A percentile compares a stretch with the other conserved stretches of the same genome.
phyloP scores from a whole-genome alignment of 2,797 vertebrate genomes.

The Tolypeutes matacus region DNA sequence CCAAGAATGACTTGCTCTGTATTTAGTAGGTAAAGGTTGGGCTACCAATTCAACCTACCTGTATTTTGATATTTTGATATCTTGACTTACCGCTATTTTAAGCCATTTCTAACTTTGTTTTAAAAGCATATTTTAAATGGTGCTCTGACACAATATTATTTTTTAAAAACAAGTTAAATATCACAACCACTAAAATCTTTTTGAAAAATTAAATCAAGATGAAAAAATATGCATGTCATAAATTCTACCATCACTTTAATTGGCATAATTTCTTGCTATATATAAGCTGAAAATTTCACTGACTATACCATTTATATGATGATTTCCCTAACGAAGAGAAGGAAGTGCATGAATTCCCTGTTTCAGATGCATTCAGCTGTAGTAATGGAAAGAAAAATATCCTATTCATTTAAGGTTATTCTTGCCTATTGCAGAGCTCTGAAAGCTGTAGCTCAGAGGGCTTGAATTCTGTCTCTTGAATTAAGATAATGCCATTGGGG shows the following conservation, averaged over 20 bases:
- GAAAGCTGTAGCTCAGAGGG: neutral
- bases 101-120: constrained; percentile 28
- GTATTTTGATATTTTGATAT: neutral
- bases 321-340: constrained; percentile 50
- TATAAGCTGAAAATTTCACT: constrained; percentile 66
- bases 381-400: constrained; percentile 68
- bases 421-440: constrained; percentile 13
- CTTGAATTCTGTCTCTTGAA: constrained; percentile 39
- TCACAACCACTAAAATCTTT: constrained; percentile 7
- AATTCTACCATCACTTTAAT: constrained; percentile 61
- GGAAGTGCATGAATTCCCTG: constrained; percentile 56
- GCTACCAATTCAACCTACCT: neutral
- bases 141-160: neutral
- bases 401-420: constrained; percentile 58
- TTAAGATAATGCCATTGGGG: constrained; percentile 36
- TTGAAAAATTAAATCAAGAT: constrained; percentile 57
- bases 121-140: constrained; percentile 19
- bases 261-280: constrained; percentile 70
- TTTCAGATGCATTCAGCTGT: constrained; percentile 64
- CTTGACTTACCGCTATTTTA: neutral
- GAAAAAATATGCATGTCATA: constrained; percentile 29
- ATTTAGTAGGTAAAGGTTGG: neutral
- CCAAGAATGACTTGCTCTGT: constrained; percentile 10
- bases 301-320: constrained; percentile 64
- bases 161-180: constrained; percentile 44